These are phyloP conservation scores for Druon quercuslanigerum DNA, from an alignment of 1,140 invertebrate species.

Conservation along the genomic window DNA sequence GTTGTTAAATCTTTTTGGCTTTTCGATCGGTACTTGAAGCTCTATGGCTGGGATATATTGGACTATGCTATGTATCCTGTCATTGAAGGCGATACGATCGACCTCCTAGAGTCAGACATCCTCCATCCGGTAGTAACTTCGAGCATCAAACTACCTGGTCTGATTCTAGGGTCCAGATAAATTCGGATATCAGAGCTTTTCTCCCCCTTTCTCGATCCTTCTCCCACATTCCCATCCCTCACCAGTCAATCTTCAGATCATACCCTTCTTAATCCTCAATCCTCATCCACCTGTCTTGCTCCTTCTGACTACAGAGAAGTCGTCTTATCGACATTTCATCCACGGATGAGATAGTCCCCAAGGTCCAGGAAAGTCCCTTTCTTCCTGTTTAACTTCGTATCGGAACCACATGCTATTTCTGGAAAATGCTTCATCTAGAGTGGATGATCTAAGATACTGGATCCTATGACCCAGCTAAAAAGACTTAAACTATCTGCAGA, in stretches of 20 bases:
- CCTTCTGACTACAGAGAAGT: no score
- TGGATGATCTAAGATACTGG: no score
- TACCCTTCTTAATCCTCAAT: not conserved
- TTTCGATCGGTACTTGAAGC: constrained; percentile 42
- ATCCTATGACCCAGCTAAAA: no score
- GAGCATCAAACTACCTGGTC: constrained; percentile 55
- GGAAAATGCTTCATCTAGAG: no score
- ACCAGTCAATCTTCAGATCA: not conserved
- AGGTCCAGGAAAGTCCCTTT: no score
- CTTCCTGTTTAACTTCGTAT: no score
- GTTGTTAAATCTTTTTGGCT: constrained; percentile 48
- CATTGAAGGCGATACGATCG: constrained; percentile 35
- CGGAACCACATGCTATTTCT: no score
- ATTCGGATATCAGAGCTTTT: constrained; percentile 40
- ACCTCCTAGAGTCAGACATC: constrained; percentile 34
- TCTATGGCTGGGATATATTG: constrained; percentile 36
- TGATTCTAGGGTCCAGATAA: constrained; percentile 59
- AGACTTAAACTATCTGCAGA: no score
- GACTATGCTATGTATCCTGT: constrained; percentile 38
- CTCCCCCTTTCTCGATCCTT: constrained; percentile 32
- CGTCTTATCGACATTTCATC: no score
- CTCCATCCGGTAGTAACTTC: constrained; percentile 44
- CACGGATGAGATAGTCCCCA: no score
- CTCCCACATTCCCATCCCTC: constrained; percentile 25
- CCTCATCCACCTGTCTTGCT: not conserved